These are phyloP conservation scores for Idaea aversata DNA, from an alignment of 2,888 invertebrate species.

Conservation along the genomic window DNA sequence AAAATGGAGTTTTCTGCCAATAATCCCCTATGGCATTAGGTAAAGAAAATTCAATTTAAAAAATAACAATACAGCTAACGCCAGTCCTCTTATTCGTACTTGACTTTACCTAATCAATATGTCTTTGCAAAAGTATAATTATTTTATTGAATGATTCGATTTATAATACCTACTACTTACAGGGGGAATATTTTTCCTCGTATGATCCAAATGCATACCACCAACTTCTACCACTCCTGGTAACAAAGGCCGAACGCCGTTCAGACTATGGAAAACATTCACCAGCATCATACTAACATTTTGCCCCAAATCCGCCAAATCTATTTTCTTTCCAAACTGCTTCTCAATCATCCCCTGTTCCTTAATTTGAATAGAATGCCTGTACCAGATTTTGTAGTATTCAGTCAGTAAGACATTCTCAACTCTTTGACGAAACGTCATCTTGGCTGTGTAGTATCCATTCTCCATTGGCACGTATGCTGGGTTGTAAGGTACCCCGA, in stretches of 20 bases:
- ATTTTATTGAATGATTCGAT: not conserved
- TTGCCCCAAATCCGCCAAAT: conserved; percentile 72
- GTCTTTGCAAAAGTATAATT: not conserved
- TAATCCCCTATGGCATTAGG: no score
- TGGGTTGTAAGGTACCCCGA: conserved; percentile 73
- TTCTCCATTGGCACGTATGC: conserved; percentile 78
- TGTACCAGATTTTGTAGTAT: conserved; percentile 57
- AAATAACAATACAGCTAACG: no score
- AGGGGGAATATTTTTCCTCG: conserved; percentile 62
- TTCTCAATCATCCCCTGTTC: conserved; percentile 64
- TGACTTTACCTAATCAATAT: no score
- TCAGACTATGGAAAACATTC: conserved; percentile 82
- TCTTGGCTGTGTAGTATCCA: conserved; percentile 63
- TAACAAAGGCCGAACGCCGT: conserved; percentile 77
- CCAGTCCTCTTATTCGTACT: no score
- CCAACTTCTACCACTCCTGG: conserved; percentile 83
- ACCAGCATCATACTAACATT: conserved; percentile 78
- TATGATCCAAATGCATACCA: conserved; percentile 78
- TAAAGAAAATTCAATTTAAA: no score
- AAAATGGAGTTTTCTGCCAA: no score
- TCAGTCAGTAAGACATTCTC: conserved; percentile 54
- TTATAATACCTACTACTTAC: conserved; percentile 43
- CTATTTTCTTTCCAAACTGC: conserved; percentile 68
- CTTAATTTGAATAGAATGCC: conserved; percentile 50
- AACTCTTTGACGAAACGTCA: conserved; percentile 75